Base-by-base conservation (phyloP, 37 sponge, comb jelly and placozoan genomes). In the Geodia barretti region DNA sequence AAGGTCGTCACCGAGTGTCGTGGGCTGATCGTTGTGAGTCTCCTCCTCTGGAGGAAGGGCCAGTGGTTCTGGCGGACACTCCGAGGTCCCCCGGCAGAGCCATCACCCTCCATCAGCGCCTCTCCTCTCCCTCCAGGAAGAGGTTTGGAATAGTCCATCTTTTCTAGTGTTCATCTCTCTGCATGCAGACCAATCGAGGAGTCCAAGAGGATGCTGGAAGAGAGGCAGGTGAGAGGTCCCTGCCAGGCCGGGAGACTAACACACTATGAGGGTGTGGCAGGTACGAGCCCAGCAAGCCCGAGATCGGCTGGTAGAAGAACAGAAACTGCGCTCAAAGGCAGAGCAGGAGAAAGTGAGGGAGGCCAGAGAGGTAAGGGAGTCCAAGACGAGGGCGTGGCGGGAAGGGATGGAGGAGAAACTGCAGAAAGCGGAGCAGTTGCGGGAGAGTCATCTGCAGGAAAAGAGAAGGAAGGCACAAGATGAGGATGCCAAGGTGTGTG, bases 401-500 rank as follows among this genome's bases (percentile, higher is more conserved):
- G 82, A 84, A 59, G 78, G 63, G 3, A 82, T 93, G 88, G 89
- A 87, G 35, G 88, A 70, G 32, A 87, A 81, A 64, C 82, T 91
- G n/a, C 79, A 84, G 59, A 59, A 83, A 62, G 97, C 97, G 21
- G 87, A 96, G 75, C 77, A 72, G 36, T 83, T 81, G 23, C 69
- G 97, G 62, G 85, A 81, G 40, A 71, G 79, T 41, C 84, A 81
- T 62, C 30, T 96, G 35, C 88, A 91, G 60, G 97, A 93, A 76
- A 81, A 78, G 31, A 59, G 84, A 23, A 63, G 89, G 5, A 96
- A 93, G 81, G 97, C 97, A 37, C 93, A 96, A 73, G 94, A 87
- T 63, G 97, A 96, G 43, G 95, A 94, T 38, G 80, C 83, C 28
- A 94, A 94, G 77, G n/a, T n/a, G n/a, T n/a, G n/a, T n/a, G n/a